These are phyloP conservation scores for Neoscelio sp. DNA, from an alignment of 2,888 invertebrate species.

Conservation along the genomic window DNA sequence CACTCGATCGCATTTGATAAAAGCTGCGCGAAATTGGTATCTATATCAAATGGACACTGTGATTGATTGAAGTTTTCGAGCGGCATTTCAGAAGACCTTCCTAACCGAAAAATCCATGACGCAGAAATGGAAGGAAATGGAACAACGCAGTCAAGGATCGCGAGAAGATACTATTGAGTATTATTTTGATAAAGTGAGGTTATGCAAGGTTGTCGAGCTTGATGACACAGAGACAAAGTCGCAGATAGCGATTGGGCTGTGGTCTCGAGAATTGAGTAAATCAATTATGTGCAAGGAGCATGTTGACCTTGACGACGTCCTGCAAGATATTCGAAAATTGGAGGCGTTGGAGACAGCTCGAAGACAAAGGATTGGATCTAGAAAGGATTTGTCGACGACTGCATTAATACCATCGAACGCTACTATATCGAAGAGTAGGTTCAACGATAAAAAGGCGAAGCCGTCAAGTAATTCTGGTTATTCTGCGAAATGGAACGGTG, in stretches of 20 bases:
- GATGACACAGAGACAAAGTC: conserved; percentile 21
- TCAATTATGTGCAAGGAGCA: conserved; percentile 10
- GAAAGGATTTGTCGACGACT: too few relatives aligned
- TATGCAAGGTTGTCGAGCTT: conserved; percentile 34
- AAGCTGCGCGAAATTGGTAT: too few relatives aligned
- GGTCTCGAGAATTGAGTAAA: conserved; percentile 26
- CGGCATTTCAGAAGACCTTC: conserved; percentile 20
- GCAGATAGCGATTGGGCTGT: conserved; percentile 45
- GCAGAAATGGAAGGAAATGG: conserved; percentile 48
- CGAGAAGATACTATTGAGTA: conserved; percentile 42
- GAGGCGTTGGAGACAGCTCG: conserved; percentile 6
- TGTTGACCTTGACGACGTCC: conserved; percentile 23
- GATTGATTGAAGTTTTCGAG: conserved; percentile 4
- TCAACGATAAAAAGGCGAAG: too few relatives aligned
- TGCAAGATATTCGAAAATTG: conserved; percentile 16
- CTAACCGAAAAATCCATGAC: conserved; percentile 32
- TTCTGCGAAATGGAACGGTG: too few relatives aligned
- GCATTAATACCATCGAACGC: too few relatives aligned
- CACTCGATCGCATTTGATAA: too few relatives aligned
- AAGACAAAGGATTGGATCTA: neutral
- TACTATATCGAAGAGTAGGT: too few relatives aligned
- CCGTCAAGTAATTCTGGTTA: too few relatives aligned
- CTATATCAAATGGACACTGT: too few relatives aligned
- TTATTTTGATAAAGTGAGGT: conserved; percentile 44
- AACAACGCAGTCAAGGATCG: conserved; percentile 6